phyloP scores from a whole-genome alignment of 2,888 invertebrate genomes.

The Actias luna region DNA sequence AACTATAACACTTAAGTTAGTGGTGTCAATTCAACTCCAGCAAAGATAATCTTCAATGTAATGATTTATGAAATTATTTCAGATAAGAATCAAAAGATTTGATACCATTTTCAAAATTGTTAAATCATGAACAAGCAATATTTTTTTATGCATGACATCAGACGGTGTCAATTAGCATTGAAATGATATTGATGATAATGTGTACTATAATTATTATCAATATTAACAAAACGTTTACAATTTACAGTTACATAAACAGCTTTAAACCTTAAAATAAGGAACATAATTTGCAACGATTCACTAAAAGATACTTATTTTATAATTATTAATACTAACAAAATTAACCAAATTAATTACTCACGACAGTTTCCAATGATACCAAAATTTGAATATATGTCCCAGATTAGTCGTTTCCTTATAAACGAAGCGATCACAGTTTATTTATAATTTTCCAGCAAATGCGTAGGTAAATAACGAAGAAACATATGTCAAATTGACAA shows the following conservation, averaged over 20 bases:
- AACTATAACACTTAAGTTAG: not conserved
- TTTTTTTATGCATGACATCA: conserved; percentile 5
- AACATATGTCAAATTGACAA: conserved; percentile 43
- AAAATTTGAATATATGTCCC: not conserved
- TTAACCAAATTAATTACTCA: not conserved
- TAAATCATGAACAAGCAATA: not conserved
- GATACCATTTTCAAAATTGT: not conserved
- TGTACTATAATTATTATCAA: not conserved
- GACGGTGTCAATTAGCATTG: not conserved
- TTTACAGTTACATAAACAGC: not conserved
- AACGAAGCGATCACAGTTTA: conserved; percentile 19
- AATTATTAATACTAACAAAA: not conserved
- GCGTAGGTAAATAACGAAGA: conserved; percentile 36
- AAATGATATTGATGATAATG: not conserved
- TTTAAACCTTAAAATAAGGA: not conserved
- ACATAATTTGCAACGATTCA: not conserved
- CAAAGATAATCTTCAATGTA: not conserved
- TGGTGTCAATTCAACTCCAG: not conserved
- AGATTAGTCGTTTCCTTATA: not conserved
- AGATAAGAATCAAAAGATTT: not conserved
- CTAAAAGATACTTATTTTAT: not conserved
- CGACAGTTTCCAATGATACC: conserved; percentile 3
- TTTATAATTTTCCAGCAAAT: conserved; percentile 38
- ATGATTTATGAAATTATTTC: not conserved
- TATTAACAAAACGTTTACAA: not conserved